Evolutionary conservation across 2,888 invertebrate genomes (phyloP), one percentile per base, ranked within the genome.

Genomic region (Synergus itoensis): DNA sequence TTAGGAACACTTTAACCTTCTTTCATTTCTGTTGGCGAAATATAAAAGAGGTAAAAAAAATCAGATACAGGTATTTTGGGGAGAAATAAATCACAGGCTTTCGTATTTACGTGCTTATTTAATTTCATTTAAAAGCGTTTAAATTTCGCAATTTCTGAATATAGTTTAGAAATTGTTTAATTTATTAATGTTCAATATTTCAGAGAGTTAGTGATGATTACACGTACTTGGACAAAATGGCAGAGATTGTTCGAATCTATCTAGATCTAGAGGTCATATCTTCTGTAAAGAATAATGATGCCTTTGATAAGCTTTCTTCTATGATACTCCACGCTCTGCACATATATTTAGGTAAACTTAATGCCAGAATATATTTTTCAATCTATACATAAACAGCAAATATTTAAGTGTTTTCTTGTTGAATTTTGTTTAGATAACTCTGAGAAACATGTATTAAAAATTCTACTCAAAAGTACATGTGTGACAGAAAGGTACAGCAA

Each of bases 1-100:
- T 92, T 82, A 89, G 83, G 76, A 89, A 88, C 73, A 88, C 89
- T 18, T 83, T 93, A 76, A 87, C 88, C 64, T 92, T 92, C 84
- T 92, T 92, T 84, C 91, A 92, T 81, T 88, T 91, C 78, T 89
- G 89, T 81, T 92, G 92, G 87, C 85, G 87, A 60, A 89, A 92
- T 76, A 84, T 91, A 65, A 90, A 90, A 87, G 90, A 92, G 90
- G 92, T 92, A 89, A 28, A 28, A 28, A 21, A 7, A 7, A 53
- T 53, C 0, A n/a, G n/a, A 82, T 81, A 67, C 36, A 21, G 41
- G 18, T 77, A 78, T 73, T 53, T 16, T 5, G 5, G 48, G 48
- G 16, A 14, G 16, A 16, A 16, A 48, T 48, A 48, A 48, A 48
- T 48, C 1, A 48, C 4, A 48, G 8, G n/a, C n/a, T 48, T 48